A percentile compares a stretch with the other conserved stretches of the same genome.
Evolutionary conservation across 2,888 invertebrate genomes (phyloP).

Genomic region (Omphaloscelis lunosa): DNA sequence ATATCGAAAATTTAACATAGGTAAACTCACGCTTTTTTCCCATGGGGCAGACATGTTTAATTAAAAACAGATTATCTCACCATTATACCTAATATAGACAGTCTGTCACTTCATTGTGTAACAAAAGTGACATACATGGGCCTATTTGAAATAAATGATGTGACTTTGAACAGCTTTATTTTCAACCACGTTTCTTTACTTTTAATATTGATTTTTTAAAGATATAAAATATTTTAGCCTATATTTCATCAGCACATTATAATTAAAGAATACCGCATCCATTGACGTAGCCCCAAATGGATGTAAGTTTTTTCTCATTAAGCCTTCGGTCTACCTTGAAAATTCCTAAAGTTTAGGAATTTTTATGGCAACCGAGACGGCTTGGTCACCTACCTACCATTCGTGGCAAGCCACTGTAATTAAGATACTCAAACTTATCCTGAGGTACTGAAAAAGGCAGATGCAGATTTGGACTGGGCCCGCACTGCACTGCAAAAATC

Average conservation of each 20-base stretch:
- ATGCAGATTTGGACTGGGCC: neutral
- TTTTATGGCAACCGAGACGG: conserved; percentile 19
- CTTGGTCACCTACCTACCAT: too few relatives aligned
- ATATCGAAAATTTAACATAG: too few relatives aligned
- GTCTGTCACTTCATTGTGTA: neutral
- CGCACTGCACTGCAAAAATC: neutral
- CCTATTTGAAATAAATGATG: too few relatives aligned
- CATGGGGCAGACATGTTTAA: neutral
- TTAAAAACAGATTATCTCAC: neutral
- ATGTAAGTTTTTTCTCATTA: conserved; percentile 70
- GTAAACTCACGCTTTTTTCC: too few relatives aligned
- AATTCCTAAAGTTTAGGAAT: conserved; percentile 77
- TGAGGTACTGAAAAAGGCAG: neutral
- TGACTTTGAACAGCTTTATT: too few relatives aligned
- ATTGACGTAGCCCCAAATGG: neutral
- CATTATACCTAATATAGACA: neutral
- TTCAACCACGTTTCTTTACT: too few relatives aligned
- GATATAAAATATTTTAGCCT: neutral
- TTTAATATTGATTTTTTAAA: neutral
- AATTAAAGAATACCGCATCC: conserved; percentile 20
- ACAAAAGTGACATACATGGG: too few relatives aligned
- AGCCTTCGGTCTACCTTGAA: conserved; percentile 74
- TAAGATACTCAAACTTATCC: neutral
- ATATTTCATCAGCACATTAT: neutral
- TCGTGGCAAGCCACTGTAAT: neutral